A percentile compares a stretch with the other conserved stretches of the same genome.
Evolutionary conservation across 1,140 invertebrate genomes (phyloP).

Genomic region (Drosophila bipectinata): DNA sequence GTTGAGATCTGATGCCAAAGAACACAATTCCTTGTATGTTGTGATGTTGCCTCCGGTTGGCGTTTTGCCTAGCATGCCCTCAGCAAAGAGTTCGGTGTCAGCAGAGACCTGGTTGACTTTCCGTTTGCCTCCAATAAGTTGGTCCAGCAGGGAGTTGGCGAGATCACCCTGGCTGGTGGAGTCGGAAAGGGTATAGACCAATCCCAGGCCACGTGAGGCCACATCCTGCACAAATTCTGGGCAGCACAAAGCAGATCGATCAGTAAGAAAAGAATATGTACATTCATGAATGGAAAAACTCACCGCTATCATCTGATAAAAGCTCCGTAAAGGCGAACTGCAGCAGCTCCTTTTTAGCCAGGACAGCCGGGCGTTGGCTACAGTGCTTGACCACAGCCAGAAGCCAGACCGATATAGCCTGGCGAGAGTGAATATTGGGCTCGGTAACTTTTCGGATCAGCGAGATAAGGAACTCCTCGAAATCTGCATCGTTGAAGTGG

Average conservation of each 20-base stretch:
- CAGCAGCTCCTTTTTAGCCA: constrained; percentile 87
- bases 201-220: constrained; percentile 94
- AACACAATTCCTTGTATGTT: constrained; percentile 97
- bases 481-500: constrained; percentile 85
- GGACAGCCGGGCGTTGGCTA: constrained; percentile 87
- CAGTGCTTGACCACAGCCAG: constrained; percentile 93
- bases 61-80: constrained; percentile 92
- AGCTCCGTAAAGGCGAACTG: constrained; percentile 95
- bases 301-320: constrained; percentile 95
- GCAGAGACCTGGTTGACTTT: constrained; percentile 89
- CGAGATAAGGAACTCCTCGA: constrained; percentile 89
- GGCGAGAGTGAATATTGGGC: constrained; percentile 93
- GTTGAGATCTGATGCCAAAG: constrained; percentile 95
- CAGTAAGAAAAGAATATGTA: neutral
- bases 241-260: neutral
- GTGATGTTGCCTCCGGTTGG: constrained; percentile 93
- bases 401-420: constrained; percentile 90
- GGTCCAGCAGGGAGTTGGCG: constrained; percentile 91
- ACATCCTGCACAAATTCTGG: constrained; percentile 95
- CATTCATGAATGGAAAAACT: constrained; percentile 29
- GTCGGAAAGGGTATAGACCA: constrained; percentile 93
- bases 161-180: constrained; percentile 89
- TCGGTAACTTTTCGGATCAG: constrained; percentile 89
- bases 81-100: constrained; percentile 95
- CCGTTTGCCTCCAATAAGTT: constrained; percentile 92